A percentile compares a stretch with the other conserved stretches of the same genome.
These are phyloP conservation scores for Eupeodes luniger DNA, from an alignment of 2,888 invertebrate genomes.

Conservation along the genomic window DNA sequence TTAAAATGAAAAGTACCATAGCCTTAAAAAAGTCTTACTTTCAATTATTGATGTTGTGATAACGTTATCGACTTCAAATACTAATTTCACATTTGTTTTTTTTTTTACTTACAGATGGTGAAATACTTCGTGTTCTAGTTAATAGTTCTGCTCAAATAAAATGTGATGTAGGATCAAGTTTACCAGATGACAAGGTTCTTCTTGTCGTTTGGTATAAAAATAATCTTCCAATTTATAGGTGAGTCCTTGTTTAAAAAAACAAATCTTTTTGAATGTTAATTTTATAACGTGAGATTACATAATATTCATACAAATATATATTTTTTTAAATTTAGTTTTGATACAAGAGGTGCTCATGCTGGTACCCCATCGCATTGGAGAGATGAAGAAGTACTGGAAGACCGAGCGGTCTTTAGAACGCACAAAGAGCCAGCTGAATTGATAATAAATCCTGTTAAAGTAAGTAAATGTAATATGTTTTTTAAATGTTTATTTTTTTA, in stretches of 20 bases:
- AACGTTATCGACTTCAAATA: too few species aligned
- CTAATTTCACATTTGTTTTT: neutral
- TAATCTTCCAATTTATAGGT: constrained; percentile 96
- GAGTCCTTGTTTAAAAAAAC: constrained; percentile 78
- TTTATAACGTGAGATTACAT: neutral
- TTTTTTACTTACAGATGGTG: constrained; percentile 82
- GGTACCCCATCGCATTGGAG: constrained; percentile 87
- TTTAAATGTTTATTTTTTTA: too few species aligned
- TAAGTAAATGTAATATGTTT: constrained; percentile 81
- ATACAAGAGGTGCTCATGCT: constrained; percentile 86
- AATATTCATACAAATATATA: neutral
- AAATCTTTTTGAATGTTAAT: too few species aligned
- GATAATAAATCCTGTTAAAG: constrained; percentile 86
- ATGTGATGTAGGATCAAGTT: constrained; percentile 92
- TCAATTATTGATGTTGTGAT: too few species aligned
- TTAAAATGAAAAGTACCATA: too few species aligned
- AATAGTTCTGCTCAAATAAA: constrained; percentile 92
- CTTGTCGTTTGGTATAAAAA: constrained; percentile 96
- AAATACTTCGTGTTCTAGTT: constrained; percentile 85
- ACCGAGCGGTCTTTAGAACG: constrained; percentile 87
- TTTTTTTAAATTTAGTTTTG: constrained; percentile 84
- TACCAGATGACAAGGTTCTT: constrained; percentile 91
- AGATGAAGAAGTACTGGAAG: constrained; percentile 86
- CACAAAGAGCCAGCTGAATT: constrained; percentile 87
- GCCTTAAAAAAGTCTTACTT: too few species aligned